Percentiles rank a stretch among this genome's conserved stretches.
Evolutionary conservation across 1,140 invertebrate species (phyloP).

Genomic region (Teleopsis dalmanni): DNA sequence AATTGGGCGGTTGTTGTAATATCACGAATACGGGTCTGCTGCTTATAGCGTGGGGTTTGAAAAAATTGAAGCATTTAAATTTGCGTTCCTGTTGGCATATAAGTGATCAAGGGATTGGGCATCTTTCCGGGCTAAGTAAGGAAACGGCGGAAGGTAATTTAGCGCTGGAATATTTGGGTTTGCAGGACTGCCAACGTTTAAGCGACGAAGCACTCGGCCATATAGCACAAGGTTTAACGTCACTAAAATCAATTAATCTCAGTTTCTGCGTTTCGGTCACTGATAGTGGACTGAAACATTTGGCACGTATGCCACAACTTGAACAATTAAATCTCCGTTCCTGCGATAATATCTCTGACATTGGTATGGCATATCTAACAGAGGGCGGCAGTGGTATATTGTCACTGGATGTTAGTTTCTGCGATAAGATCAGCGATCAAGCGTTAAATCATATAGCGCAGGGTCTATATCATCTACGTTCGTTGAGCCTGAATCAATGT

Average conservation of each 20-base stretch:
- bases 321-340: conserved; percentile 83
- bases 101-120: conserved; percentile 79
- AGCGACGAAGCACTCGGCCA: conserved; percentile 84
- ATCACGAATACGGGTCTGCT: conserved; percentile 81
- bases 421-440: conserved; percentile 88
- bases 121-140: conserved; percentile 67
- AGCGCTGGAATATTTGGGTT: conserved; percentile 71
- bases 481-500: conserved; percentile 82
- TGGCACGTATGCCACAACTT: conserved; percentile 75
- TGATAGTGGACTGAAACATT: conserved; percentile 80
- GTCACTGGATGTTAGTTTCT: conserved; percentile 86
- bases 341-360: conserved; percentile 90
- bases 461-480: conserved; percentile 72
- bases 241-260: conserved; percentile 78
- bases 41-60: conserved; percentile 76
- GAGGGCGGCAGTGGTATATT: conserved; percentile 72
- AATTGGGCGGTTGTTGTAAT: conserved; percentile 84
- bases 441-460: conserved; percentile 81
- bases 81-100: conserved; percentile 87
- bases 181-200: conserved; percentile 90
- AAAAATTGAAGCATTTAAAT: conserved; percentile 74
- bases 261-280: conserved; percentile 91
- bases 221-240: conserved; percentile 70
- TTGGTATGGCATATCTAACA: conserved; percentile 82
- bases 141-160: conserved; percentile 60